A percentile compares a stretch with the other conserved stretches of the same genome.
Evolutionary conservation across 2,113 vertebrate genomes (phyloP).

Genomic region (Nannospalax galili): DNA sequence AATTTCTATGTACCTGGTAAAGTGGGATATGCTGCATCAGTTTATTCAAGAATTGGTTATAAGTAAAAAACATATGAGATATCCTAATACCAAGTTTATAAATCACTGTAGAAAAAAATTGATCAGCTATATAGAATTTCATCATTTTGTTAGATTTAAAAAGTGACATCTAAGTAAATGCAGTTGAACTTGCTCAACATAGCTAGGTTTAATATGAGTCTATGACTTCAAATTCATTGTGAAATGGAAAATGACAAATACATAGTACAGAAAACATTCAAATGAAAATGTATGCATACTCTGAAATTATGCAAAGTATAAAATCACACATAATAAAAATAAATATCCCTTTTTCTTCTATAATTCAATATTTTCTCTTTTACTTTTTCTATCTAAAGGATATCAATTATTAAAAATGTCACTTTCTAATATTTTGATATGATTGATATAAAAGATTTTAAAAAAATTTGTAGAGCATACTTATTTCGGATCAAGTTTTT

Average conservation of each 20-base stretch:
- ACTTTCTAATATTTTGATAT: background rate
- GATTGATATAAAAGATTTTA: too few relatives aligned
- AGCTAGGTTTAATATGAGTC: background rate
- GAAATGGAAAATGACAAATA: background rate
- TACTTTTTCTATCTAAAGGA: background rate
- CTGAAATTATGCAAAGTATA: background rate
- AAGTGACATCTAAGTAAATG: background rate
- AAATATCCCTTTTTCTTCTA: background rate
- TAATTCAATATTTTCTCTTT: background rate
- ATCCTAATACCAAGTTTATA: background rate
- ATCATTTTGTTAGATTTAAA: background rate
- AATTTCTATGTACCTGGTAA: background rate
- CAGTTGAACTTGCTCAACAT: background rate
- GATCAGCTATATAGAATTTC: background rate
- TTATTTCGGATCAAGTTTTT: background rate
- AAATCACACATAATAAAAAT: conserved; percentile 6
- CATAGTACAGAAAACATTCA: background rate
- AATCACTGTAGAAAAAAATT: background rate
- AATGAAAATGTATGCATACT: background rate
- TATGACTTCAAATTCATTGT: background rate
- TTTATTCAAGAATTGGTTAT: background rate
- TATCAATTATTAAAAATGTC: background rate
- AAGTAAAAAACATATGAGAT: background rate
- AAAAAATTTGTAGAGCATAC: background rate
- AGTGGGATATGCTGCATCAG: background rate